Evolutionary conservation across 2,888 invertebrate species (phyloP).

Genomic region (Cataglyphis albicans): DNA sequence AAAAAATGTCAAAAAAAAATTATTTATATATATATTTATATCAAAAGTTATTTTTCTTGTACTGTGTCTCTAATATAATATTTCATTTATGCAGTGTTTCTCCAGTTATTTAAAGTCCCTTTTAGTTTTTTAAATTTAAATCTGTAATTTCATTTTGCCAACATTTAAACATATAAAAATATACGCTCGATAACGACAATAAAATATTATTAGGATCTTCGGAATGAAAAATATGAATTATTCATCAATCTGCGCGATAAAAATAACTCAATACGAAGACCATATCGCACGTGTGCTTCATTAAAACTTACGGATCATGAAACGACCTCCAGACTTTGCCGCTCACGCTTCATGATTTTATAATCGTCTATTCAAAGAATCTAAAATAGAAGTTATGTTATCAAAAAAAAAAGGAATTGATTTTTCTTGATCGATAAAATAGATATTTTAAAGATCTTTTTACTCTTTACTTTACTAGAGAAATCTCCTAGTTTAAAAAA

Average conservation of each 20-base stretch:
- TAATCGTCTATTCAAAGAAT: constrained; percentile 24
- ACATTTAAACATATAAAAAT: neutral
- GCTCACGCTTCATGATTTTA: constrained; percentile 24
- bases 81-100: too few species aligned
- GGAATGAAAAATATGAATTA: constrained; percentile 34
- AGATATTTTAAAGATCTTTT: neutral
- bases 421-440: constrained; percentile 20
- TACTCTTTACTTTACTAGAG: too few species aligned
- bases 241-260: constrained; percentile 30
- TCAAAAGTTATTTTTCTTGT: neutral
- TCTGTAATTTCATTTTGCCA: neutral
- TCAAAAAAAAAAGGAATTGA: neutral
- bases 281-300: constrained; percentile 49
- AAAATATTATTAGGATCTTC: constrained; percentile 45
- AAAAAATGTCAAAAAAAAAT: too few species aligned
- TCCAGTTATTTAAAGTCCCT: neutral
- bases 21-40: too few species aligned
- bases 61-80: too few species aligned
- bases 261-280: constrained; percentile 39
- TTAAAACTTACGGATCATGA: constrained; percentile 47
- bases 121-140: neutral
- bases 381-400: constrained; percentile 8
- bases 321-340: constrained; percentile 49
- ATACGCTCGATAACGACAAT: neutral
- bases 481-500: neutral